phyloP scores from a whole-genome alignment of 2,113 vertebrate genomes.

The Carassius carassius region DNA sequence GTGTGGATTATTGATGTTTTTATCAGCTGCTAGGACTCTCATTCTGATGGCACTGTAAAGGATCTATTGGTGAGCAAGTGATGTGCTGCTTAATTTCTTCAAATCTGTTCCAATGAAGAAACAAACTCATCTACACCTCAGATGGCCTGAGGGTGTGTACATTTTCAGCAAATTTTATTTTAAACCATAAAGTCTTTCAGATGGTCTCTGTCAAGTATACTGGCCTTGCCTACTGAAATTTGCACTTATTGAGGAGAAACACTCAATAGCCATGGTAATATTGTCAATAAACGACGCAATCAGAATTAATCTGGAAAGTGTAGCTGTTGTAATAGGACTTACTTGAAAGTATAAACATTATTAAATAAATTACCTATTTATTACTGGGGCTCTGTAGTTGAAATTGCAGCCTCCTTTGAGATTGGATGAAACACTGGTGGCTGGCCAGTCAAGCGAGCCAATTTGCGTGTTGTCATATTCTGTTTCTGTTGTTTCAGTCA shows the following conservation, averaged over 20 bases:
- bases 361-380: conserved; percentile 59
- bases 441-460: conserved; percentile 26
- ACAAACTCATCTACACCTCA: too few relatives aligned
- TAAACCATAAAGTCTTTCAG: background rate
- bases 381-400: conserved; percentile 42
- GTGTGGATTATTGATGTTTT: too few relatives aligned
- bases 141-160: too few relatives aligned
- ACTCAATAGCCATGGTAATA: conserved; percentile 55
- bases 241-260: conserved; percentile 43
- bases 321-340: conserved; percentile 54
- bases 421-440: conserved; percentile 31
- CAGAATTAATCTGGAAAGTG: conserved; percentile 52
- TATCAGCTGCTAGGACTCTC: too few relatives aligned
- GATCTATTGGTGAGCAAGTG: too few relatives aligned
- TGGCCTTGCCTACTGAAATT: conserved; percentile 1
- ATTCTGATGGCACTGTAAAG: too few relatives aligned
- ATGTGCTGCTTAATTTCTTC: too few relatives aligned
- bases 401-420: conserved; percentile 37
- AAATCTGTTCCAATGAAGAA: too few relatives aligned
- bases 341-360: conserved; percentile 60
- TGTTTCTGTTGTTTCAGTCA: conserved; percentile 17
- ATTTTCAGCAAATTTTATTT: too few relatives aligned
- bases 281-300: conserved; percentile 53
- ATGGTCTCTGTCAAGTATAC: background rate
- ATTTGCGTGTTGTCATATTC: conserved; percentile 16